These are phyloP conservation scores for Theocolax elegans DNA, from an alignment of 1,140 invertebrate species.

Conservation along the genomic window DNA sequence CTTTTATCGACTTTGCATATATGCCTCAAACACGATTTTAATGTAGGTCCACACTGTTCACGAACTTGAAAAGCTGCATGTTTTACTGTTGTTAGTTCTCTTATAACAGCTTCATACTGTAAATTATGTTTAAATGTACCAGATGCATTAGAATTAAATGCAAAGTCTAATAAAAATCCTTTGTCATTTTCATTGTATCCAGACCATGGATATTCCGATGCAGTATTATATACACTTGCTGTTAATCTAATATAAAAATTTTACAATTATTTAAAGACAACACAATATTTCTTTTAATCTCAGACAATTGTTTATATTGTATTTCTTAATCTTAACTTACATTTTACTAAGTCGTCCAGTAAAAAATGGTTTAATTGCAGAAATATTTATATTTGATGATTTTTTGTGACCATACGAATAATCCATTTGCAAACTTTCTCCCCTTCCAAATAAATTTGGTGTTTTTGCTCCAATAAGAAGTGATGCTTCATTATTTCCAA, in stretches of 20 bases:
- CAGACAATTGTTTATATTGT: neutral
- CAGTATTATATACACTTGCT: slow-evolving; percentile 76
- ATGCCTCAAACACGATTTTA: slow-evolving; percentile 87
- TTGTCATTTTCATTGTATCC: slow-evolving; percentile 78
- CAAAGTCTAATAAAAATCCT: slow-evolving; percentile 75
- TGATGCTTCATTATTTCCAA: slow-evolving; percentile 88
- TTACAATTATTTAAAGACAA: no score
- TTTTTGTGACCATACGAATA: slow-evolving; percentile 80
- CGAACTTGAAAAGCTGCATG: slow-evolving; percentile 80
- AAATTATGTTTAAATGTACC: slow-evolving; percentile 78
- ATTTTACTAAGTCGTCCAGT: slow-evolving; percentile 60
- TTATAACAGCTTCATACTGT: slow-evolving; percentile 84
- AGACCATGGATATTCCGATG: slow-evolving; percentile 82
- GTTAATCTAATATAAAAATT: slow-evolving; percentile 69
- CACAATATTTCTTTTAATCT: slow-evolving; percentile 1
- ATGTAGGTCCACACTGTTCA: slow-evolving; percentile 84
- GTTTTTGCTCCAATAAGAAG: slow-evolving; percentile 76
- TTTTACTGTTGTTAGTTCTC: slow-evolving; percentile 76
- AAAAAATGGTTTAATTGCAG: slow-evolving; percentile 80
- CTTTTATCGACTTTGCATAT: slow-evolving; percentile 81
- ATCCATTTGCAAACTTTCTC: slow-evolving; percentile 80
- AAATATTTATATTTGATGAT: slow-evolving; percentile 78
- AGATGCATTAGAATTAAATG: slow-evolving; percentile 70
- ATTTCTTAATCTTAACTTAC: slow-evolving; percentile 45
- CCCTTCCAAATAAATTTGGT: slow-evolving; percentile 86